Conservation (phyloP, 2,888 invertebrate genomes). For the Blomia tropicalis region DNA sequence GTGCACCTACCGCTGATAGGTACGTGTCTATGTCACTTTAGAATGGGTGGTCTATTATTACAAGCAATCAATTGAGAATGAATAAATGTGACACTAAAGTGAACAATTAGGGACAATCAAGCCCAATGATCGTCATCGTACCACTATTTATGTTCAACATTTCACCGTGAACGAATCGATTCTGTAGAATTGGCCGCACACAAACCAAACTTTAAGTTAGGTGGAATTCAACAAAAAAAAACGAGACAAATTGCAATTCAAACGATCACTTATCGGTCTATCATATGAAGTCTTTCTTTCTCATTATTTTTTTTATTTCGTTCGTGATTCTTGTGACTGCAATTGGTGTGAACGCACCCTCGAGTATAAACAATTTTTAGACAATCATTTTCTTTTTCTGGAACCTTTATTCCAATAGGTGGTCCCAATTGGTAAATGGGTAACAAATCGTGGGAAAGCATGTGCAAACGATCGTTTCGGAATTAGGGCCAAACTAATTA, state of each 20-base stretch:
- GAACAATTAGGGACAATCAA: background rate
- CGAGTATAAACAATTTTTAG: too few species aligned
- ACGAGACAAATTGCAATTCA: background rate
- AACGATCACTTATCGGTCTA: background rate
- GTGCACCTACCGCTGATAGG: too few species aligned
- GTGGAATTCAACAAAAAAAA: too few species aligned
- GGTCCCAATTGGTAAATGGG: background rate
- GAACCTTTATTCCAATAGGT: slow-evolving; percentile 2
- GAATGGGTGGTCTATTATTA: slow-evolving; percentile 7
- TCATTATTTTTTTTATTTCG: too few species aligned
- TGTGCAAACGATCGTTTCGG: background rate
- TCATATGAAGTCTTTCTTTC: background rate
- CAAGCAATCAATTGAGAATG: background rate
- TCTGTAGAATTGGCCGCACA: too few species aligned
- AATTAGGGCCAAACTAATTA: background rate
- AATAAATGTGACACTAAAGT: background rate
- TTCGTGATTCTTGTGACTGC: too few species aligned
- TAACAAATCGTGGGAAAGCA: slow-evolving; percentile 8
- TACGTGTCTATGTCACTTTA: background rate
- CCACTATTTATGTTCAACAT: background rate
- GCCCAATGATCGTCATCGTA: background rate
- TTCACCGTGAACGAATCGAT: slow-evolving; percentile 7
- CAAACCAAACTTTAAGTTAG: too few species aligned
- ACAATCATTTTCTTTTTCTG: background rate
- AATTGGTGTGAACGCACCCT: too few species aligned